A percentile compares a stretch with the other conserved stretches of the same genome.
Evolutionary conservation across 1,140 invertebrate species (phyloP).

Genomic region (Lucilia cuprina): DNA sequence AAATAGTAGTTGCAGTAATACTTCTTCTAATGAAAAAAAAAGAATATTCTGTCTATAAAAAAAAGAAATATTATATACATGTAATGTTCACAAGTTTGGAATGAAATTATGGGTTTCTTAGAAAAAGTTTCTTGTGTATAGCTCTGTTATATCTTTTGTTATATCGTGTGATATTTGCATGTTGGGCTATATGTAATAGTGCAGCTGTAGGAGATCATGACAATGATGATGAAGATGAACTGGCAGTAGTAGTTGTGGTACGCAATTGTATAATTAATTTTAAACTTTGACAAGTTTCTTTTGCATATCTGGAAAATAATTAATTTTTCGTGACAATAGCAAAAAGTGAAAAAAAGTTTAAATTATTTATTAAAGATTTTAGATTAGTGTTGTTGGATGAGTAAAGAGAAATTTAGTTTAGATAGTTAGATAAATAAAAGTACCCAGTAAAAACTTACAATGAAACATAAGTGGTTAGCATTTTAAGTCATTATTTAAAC

Average conservation of each 20-base stretch:
- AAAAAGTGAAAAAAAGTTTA: neutral
- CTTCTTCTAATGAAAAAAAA: neutral
- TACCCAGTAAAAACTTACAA: too few species aligned
- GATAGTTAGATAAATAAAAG: too few species aligned
- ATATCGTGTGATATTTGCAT: too few species aligned
- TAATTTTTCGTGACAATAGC: neutral
- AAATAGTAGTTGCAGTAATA: too few species aligned
- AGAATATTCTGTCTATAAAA: neutral
- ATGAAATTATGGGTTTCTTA: too few species aligned
- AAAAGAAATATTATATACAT: neutral
- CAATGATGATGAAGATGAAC: neutral
- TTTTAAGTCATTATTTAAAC: too few species aligned
- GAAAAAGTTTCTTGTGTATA: too few species aligned
- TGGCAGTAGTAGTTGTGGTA: neutral
- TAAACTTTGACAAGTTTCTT: neutral
- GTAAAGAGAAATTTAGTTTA: too few species aligned
- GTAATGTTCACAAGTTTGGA: neutral
- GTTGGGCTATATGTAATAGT: neutral
- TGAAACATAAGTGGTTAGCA: too few species aligned
- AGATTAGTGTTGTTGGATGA: neutral
- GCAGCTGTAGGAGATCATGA: neutral
- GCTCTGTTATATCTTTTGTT: too few species aligned
- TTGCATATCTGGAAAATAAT: neutral
- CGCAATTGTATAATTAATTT: slow-evolving; percentile 3
- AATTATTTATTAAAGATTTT: neutral